Conservation (phyloP, 1,140 invertebrate species). For the Drosophila busckii region DNA sequence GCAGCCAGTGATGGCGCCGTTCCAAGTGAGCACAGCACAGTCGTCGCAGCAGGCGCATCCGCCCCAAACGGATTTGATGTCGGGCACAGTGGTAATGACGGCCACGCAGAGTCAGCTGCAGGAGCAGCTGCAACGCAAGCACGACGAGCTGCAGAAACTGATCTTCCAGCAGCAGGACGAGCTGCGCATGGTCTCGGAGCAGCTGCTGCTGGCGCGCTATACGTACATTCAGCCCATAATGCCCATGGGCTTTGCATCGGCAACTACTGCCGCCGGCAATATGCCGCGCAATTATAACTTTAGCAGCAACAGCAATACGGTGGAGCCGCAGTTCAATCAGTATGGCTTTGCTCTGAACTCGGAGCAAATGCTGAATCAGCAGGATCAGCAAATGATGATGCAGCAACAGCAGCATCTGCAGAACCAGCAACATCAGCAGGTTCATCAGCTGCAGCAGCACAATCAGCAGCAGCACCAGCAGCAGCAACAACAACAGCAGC, state of each 20-base stretch:
- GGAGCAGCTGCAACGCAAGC: conserved; percentile 89
- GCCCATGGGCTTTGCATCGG: conserved; percentile 79
- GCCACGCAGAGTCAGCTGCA: conserved; percentile 84
- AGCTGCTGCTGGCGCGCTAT: conserved; percentile 89
- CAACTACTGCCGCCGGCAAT: conserved; percentile 14
- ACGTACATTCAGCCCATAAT: conserved; percentile 83
- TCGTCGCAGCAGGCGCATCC: too few relatives aligned
- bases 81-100: conserved; percentile 79
- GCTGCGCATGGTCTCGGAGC: conserved; percentile 89
- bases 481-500: conserved; percentile 22
- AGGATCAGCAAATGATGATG: conserved; percentile 72
- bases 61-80: conserved; percentile 47
- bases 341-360: conserved; percentile 68
- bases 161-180: conserved; percentile 93
- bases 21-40: too few relatives aligned
- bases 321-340: conserved; percentile 73
- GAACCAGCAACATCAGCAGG: conserved; percentile 36
- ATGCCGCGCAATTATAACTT: conserved; percentile 51
- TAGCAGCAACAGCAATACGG: conserved; percentile 48
- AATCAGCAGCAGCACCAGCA: conserved; percentile 33
- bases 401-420: conserved; percentile 70
- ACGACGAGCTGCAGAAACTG: conserved; percentile 90
- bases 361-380: conserved; percentile 62
- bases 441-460: conserved; percentile 34
- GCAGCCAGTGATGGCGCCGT: conserved; percentile 80